Evolutionary conservation across 2,888 invertebrate genomes (phyloP).

Genomic region (Monochamus alternatus): DNA sequence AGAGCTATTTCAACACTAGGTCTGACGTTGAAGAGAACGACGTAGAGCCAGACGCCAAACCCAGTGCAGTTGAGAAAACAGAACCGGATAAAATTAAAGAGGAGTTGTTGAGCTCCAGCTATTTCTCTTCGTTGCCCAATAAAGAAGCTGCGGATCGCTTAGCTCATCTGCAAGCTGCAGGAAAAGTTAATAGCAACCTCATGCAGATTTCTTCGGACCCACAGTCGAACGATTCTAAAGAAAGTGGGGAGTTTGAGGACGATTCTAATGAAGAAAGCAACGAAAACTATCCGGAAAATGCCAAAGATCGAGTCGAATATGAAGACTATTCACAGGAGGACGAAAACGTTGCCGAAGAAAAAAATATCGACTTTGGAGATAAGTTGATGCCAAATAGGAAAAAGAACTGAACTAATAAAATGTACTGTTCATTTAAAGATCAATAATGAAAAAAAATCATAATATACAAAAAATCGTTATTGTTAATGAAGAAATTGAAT

Average conservation of each 20-base stretch:
- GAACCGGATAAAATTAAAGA: constrained; percentile 42
- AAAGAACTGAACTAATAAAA: background rate
- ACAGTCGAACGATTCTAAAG: constrained; percentile 71
- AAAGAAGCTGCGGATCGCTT: constrained; percentile 77
- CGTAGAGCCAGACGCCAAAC: constrained; percentile 60
- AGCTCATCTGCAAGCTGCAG: constrained; percentile 75
- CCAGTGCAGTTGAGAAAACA: constrained; percentile 43
- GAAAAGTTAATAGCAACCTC: constrained; percentile 71
- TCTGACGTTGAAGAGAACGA: constrained; percentile 52
- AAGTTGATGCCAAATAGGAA: constrained; percentile 57
- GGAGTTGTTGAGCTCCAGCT: constrained; percentile 69
- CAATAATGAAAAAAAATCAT: no score
- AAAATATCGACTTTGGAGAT: constrained; percentile 55
- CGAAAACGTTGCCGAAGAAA: constrained; percentile 38
- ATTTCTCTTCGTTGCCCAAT: constrained; percentile 77
- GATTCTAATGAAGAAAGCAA: constrained; percentile 52
- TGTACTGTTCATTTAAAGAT: background rate
- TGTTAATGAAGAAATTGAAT: background rate
- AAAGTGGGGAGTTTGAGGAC: constrained; percentile 67
- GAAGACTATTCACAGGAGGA: constrained; percentile 57
- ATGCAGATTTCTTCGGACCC: constrained; percentile 65
- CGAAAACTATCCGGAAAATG: constrained; percentile 31
- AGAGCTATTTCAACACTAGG: constrained; percentile 61
- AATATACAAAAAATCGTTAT: background rate
- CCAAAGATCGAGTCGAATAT: constrained; percentile 52